Percentiles rank a stretch among this genome's conserved stretches.
Evolutionary conservation across 2,797 vertebrate genomes (phyloP).

Genomic region (Siniperca obscura): DNA sequence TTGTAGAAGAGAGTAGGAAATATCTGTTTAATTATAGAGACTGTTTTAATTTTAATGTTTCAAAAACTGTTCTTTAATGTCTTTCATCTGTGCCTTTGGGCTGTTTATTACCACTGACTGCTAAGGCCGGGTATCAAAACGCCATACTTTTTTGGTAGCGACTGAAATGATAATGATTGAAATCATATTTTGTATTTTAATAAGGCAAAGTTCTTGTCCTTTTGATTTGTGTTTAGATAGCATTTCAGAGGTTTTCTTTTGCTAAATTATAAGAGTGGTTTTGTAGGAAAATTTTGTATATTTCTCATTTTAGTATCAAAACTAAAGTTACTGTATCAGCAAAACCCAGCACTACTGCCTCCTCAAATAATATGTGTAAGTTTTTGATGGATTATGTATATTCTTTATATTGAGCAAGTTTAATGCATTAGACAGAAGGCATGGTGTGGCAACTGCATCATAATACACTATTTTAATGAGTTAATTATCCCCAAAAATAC

Average conservation of each 20-base stretch:
- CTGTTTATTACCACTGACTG: not conserved
- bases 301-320: not conserved
- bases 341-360: not conserved
- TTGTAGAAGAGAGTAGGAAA: not conserved
- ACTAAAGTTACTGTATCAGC: not conserved
- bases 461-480: too few species aligned
- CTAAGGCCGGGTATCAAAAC: not conserved
- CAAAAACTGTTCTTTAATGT: not conserved
- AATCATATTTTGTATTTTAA: not conserved
- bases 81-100: not conserved
- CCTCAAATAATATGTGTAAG: not conserved
- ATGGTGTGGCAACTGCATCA: not conserved
- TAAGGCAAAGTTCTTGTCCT: too few species aligned
- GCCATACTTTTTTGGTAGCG: not conserved
- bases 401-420: not conserved
- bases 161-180: not conserved
- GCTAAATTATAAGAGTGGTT: not conserved
- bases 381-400: too few species aligned
- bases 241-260: not conserved
- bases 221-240: too few species aligned
- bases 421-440: not conserved
- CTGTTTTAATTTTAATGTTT: not conserved
- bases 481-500: not conserved
- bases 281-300: not conserved
- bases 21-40: not conserved